These are phyloP conservation scores for Acanthurus leucopareius DNA, from an alignment of 2,797 vertebrate genomes.

Conservation along the genomic window DNA sequence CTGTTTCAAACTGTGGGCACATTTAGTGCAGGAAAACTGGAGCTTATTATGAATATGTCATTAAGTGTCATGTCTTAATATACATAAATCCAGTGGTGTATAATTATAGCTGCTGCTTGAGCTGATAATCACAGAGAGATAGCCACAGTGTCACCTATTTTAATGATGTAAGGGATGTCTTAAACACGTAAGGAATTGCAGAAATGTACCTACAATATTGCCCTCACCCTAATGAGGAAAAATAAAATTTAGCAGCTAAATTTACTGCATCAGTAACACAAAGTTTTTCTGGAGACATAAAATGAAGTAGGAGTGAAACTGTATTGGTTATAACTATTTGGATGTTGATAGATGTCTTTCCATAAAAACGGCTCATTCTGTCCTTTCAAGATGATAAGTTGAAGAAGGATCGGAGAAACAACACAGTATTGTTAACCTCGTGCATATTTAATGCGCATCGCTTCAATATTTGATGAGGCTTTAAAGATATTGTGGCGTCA, in stretches of 20 bases:
- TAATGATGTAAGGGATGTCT: constrained; percentile 11
- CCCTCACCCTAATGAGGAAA: neutral
- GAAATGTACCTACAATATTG: neutral
- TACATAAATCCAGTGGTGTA: constrained; percentile 33
- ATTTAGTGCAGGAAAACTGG: constrained; percentile 17
- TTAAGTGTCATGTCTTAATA: constrained; percentile 53
- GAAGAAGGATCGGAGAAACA: constrained; percentile 58
- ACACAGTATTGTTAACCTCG: constrained; percentile 65
- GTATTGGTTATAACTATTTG: constrained; percentile 6
- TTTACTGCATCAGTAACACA: neutral
- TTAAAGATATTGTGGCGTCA: constrained; percentile 46
- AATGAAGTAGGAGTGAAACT: neutral
- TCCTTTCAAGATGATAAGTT: constrained; percentile 50
- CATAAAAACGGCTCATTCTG: neutral
- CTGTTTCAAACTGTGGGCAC: constrained; percentile 2
- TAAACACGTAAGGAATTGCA: neutral
- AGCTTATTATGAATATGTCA: constrained; percentile 29
- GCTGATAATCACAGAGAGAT: constrained; percentile 42
- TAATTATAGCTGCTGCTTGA: constrained; percentile 54
- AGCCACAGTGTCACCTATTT: constrained; percentile 13
- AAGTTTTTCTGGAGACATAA: constrained; percentile 4
- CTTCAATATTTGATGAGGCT: constrained; percentile 78
- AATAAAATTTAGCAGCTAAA: neutral
- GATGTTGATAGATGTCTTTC: constrained; percentile 3
- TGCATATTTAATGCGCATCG: constrained; percentile 71